Evolutionary conservation across 1,140 invertebrate species (phyloP).

Genomic region (Globodera ellingtonae): DNA sequence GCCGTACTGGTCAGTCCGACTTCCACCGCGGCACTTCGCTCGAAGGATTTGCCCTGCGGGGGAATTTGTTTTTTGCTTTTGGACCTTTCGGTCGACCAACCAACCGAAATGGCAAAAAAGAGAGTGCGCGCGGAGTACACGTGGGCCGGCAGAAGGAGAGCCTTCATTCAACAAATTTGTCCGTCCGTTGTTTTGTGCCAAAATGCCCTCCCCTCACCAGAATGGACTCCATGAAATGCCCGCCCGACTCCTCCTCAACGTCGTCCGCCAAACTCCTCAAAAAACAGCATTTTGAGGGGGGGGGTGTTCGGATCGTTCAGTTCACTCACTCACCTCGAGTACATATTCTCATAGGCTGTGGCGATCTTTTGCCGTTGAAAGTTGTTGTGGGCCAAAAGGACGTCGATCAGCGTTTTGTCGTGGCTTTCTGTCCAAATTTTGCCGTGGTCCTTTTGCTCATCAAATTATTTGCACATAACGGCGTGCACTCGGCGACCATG

Average conservation of each 20-base stretch:
- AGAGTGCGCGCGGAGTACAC: conserved; percentile 48
- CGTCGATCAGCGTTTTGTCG: conserved; percentile 50
- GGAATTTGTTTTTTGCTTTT: too few species aligned
- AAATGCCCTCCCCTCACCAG: conserved; percentile 14
- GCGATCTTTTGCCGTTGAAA: conserved; percentile 55
- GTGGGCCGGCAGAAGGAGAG: conserved; percentile 46
- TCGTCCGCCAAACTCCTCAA: conserved; percentile 47
- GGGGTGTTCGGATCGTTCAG: neutral
- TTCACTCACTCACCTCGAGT: conserved; percentile 27
- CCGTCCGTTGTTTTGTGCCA: neutral
- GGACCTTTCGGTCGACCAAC: conserved; percentile 4
- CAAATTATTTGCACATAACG: conserved; percentile 37
- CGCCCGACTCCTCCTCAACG: conserved; percentile 53
- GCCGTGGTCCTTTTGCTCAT: neutral
- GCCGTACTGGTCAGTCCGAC: conserved; percentile 43
- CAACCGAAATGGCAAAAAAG: conserved; percentile 44
- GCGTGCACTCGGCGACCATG: conserved; percentile 60
- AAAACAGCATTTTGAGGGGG: neutral
- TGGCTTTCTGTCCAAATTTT: conserved; percentile 44
- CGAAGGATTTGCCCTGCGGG: conserved; percentile 32
- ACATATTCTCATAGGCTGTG: conserved; percentile 53
- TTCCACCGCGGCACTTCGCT: conserved; percentile 46
- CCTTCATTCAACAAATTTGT: neutral
- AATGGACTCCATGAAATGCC: conserved; percentile 50
- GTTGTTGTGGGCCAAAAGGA: conserved; percentile 48